Evolutionary conservation across 2,888 invertebrate genomes (phyloP).

Genomic region (Pseudococcus jackbeardsleyi): DNA sequence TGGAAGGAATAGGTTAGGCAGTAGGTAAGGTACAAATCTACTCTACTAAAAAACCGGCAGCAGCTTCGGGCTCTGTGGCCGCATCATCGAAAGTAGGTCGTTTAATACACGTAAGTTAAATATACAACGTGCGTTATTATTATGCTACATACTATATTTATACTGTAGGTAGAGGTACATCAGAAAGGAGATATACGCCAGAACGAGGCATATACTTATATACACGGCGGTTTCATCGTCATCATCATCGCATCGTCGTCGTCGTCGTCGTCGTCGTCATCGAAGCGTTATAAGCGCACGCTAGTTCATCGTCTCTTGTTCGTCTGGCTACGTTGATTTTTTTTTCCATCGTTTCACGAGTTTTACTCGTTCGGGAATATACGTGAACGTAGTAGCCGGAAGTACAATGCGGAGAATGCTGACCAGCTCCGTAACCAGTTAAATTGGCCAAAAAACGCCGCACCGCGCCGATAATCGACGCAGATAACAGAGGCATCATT

Average conservation of each 20-base stretch:
- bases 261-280: too few species aligned
- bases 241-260: too few species aligned
- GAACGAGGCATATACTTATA: too few species aligned
- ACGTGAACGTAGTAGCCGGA: background rate
- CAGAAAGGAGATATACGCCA: too few species aligned
- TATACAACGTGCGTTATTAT: background rate
- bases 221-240: too few species aligned
- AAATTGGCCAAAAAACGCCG: constrained; percentile 20
- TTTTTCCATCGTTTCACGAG: background rate
- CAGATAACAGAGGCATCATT: background rate
- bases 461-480: background rate
- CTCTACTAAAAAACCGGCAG: background rate
- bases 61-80: background rate
- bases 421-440: constrained; percentile 24
- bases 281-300: background rate
- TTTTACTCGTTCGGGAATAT: background rate
- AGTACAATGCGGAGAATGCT: background rate
- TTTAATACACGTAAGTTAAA: background rate
- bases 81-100: constrained; percentile 21
- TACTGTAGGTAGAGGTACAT: too few species aligned
- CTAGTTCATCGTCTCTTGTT: background rate
- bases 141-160: too few species aligned
- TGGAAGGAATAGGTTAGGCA: background rate
- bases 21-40: background rate
- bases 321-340: background rate